Conservation (phyloP, 2,113 vertebrate genomes). For the Papio anubis region DNA sequence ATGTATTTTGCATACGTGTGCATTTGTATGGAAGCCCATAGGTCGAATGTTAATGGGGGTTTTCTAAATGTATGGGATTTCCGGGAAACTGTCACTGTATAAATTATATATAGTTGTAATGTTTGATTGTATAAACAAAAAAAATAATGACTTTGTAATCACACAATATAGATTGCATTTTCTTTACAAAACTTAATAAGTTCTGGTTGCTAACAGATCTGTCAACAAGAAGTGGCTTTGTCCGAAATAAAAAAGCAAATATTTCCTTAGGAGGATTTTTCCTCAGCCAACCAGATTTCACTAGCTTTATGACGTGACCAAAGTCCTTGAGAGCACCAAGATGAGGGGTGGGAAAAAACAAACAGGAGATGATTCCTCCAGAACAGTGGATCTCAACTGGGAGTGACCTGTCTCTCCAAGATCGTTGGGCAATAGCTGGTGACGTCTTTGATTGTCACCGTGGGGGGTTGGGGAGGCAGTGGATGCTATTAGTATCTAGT, state of each 20-base stretch:
- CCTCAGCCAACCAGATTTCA: neutral
- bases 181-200: neutral
- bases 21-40: neutral
- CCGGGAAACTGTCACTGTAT: neutral
- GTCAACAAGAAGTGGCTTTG: neutral
- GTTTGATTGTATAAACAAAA: neutral
- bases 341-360: neutral
- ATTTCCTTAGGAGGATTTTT: neutral
- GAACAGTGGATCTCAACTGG: neutral
- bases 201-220: neutral
- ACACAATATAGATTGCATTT: neutral
- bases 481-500: neutral
- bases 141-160: neutral
- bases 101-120: neutral
- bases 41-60: neutral
- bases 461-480: fast-evolving
- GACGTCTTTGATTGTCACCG: neutral
- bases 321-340: too few relatives aligned
- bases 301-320: fast-evolving
- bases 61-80: neutral
- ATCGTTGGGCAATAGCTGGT: neutral
- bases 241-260: neutral
- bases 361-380: neutral
- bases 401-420: neutral
- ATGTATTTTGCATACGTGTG: too few relatives aligned